Evolutionary conservation across 2,797 vertebrate genomes (phyloP), one percentile per base, ranked within the genome.

Genomic region (Dromococcyx pavoninus): DNA sequence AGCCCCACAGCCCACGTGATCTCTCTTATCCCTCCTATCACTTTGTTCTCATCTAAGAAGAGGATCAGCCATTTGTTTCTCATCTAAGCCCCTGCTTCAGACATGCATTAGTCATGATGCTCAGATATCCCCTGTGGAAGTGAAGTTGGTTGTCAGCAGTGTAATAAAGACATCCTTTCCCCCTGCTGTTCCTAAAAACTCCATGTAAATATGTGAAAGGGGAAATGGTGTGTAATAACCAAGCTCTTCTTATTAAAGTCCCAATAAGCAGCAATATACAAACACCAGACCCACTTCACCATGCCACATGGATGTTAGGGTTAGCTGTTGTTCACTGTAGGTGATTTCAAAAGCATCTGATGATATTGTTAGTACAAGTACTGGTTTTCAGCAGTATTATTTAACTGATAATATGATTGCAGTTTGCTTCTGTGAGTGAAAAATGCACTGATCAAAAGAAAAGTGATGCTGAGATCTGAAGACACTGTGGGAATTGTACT

Each of bases 41-140:
- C 70, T 93, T 95, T 69, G 35, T 83, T 93, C 57, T 93, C 77
- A 30, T 84, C 80, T 72, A 66, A 75, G 76, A 93, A 54, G 64
- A 67, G 57, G 53, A 88, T 95, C 80, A 71, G 30, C 53, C 86
- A 85, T 86, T 93, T 96, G 88, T 84, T 96, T 91, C 71, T 91
- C n/a, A 43, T 91, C 58, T 90, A 61, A 88, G 67, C 53, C 27
- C 32, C 71, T 70, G 43, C 74, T 81, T 88, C 51, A 95, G 77
- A 84, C n/a, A 37, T 28, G 39, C 17, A 25, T 79, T 75, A 81
- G 60, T 37, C 50, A 84, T 33, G 58, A 82, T 76, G 56, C 33
- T 93, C 48, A 57, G 12, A 84, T 86, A 70, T 48, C 30, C 17
- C 28, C 64, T 9, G 10, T 76, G 74, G 79, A 88, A 89, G 22